phyloP scores from a whole-genome alignment of 2,113 vertebrate species.

The Chamaetylas fuelleborni region DNA sequence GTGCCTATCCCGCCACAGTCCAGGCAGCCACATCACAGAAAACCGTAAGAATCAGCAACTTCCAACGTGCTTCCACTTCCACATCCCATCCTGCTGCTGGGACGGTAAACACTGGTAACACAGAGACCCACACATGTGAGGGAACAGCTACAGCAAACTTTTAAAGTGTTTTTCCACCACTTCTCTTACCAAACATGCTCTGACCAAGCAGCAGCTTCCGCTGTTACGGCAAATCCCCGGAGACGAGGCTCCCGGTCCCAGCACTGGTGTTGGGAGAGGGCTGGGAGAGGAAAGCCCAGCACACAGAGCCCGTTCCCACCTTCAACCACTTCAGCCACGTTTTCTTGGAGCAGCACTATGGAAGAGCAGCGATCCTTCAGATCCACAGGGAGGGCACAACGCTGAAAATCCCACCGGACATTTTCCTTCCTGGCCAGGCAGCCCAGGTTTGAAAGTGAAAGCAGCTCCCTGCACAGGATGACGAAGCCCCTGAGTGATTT shows the following conservation, averaged over 20 bases:
- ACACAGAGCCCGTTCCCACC: not conserved
- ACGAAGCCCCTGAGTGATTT: not conserved
- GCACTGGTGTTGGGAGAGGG: not conserved
- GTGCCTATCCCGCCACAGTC: not conserved
- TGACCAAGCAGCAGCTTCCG: not conserved
- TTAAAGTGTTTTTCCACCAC: not conserved
- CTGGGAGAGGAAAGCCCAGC: not conserved
- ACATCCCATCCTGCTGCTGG: not conserved
- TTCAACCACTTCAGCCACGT: not conserved
- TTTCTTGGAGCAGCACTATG: rapidly evolving
- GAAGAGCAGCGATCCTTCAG: not conserved
- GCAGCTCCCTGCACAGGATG: not conserved
- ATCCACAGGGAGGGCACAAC: rapidly evolving
- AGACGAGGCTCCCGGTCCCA: not conserved
- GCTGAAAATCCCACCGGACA: not conserved
- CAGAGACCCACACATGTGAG: not conserved
- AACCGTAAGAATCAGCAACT: not conserved
- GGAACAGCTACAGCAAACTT: not conserved
- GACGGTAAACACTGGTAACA: not conserved
- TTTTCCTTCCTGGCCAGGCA: not conserved
- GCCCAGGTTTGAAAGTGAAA: not conserved
- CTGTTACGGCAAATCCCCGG: not conserved
- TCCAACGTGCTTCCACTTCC: not conserved
- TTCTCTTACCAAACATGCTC: not conserved
- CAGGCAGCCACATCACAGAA: not conserved